Conservation (phyloP, 1,140 invertebrate species). For the Bombus vancouverensis region DNA sequence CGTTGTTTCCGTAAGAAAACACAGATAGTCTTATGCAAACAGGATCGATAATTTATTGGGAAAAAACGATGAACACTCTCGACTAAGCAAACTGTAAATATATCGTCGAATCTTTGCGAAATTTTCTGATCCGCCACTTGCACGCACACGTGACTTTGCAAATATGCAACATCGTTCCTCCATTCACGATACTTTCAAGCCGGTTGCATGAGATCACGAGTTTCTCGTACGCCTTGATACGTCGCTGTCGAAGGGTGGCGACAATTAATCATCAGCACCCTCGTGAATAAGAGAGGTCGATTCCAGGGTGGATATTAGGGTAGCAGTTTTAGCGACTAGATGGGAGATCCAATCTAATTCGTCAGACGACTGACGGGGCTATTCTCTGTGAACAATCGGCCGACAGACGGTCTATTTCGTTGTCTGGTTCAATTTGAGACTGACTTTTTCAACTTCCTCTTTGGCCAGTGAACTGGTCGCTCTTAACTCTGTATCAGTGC, state of each 20-base stretch:
- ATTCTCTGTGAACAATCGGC: constrained; percentile 26
- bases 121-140: background rate
- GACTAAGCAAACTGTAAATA: too few relatives aligned
- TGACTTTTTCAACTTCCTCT: constrained; percentile 11
- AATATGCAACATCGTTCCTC: background rate
- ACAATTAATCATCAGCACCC: constrained; percentile 61
- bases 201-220: background rate
- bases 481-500: background rate
- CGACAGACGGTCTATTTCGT: constrained; percentile 9
- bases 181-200: constrained; percentile 8
- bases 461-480: background rate
- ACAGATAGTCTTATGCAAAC: constrained; percentile 20
- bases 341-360: constrained; percentile 55
- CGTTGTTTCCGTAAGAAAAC: constrained; percentile 5
- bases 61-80: background rate
- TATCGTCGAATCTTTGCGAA: background rate
- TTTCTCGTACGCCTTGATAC: constrained; percentile 20
- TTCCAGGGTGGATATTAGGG: constrained; percentile 47
- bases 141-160: background rate
- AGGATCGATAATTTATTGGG: background rate
- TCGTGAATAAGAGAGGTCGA: constrained; percentile 29
- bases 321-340: constrained; percentile 33
- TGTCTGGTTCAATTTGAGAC: background rate
- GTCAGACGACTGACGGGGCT: constrained; percentile 33
- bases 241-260: background rate